phyloP scores from a whole-genome alignment of 2,113 vertebrate genomes.

The Coturnix japonica region DNA sequence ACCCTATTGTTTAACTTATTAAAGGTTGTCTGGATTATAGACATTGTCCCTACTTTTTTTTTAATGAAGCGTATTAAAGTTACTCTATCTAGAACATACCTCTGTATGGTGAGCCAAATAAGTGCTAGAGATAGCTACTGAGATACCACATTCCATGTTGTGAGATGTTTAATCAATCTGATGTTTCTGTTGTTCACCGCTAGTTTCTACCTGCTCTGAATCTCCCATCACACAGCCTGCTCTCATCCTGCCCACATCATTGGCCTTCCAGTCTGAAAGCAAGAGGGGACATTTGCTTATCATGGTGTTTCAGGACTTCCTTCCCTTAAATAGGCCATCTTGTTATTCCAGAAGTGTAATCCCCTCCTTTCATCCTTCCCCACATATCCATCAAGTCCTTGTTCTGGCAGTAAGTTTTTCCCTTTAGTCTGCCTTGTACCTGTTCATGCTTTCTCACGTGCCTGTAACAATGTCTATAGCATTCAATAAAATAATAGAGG shows the following conservation, averaged over 20 bases:
- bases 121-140: background rate
- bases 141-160: background rate
- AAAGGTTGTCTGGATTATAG: background rate
- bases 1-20: background rate
- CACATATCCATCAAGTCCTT: background rate
- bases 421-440: background rate
- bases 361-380: background rate
- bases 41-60: background rate
- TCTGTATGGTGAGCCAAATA: background rate
- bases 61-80: background rate
- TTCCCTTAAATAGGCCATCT: background rate
- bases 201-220: background rate
- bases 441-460: rapidly evolving
- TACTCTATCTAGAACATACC: background rate
- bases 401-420: background rate
- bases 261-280: background rate
- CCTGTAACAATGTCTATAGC: background rate
- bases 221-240: rapidly evolving
- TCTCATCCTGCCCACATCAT: rapidly evolving
- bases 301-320: background rate
- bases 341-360: background rate
- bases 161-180: background rate
- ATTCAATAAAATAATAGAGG: background rate
- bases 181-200: background rate
- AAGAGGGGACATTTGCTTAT: background rate